These are phyloP conservation scores for Myanophis thanlyinensis DNA, from an alignment of 2,113 vertebrate genomes.

Conservation along the genomic window DNA sequence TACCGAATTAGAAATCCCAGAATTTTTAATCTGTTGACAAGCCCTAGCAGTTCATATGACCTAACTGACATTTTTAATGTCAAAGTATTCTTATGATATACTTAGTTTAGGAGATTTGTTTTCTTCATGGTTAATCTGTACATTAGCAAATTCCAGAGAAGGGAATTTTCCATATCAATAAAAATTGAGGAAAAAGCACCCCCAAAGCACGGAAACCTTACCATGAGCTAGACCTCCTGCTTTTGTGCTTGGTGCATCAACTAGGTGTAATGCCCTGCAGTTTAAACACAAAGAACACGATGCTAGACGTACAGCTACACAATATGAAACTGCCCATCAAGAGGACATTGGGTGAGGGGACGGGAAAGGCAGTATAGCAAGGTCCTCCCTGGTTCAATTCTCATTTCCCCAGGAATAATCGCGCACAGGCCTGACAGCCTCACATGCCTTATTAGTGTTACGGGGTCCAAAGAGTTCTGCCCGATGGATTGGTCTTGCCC, in stretches of 20 bases:
- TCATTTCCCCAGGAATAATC: not conserved
- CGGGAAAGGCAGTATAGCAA: not conserved
- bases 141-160: not conserved
- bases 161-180: too few species aligned
- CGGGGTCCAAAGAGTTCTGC: conserved; percentile 14
- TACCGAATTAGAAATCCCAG: not conserved
- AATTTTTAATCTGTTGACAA: not conserved
- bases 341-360: not conserved
- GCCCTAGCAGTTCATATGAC: not conserved
- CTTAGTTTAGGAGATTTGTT: not conserved
- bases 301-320: conserved; percentile 48
- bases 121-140: not conserved
- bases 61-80: not conserved
- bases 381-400: conserved; percentile 6
- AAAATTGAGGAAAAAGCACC: not conserved
- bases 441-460: not conserved
- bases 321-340: conserved; percentile 3
- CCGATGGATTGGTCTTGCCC: not conserved
- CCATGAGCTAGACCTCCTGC: not conserved
- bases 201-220: not conserved
- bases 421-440: rapidly evolving
- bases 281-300: conserved; percentile 43
- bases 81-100: not conserved
- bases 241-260: not conserved
- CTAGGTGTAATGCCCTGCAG: conserved; percentile 28